A percentile compares a stretch with the other conserved stretches of the same genome.
phyloP scores from a whole-genome alignment of 2,113 vertebrate species.

The Lasiurus borealis region DNA sequence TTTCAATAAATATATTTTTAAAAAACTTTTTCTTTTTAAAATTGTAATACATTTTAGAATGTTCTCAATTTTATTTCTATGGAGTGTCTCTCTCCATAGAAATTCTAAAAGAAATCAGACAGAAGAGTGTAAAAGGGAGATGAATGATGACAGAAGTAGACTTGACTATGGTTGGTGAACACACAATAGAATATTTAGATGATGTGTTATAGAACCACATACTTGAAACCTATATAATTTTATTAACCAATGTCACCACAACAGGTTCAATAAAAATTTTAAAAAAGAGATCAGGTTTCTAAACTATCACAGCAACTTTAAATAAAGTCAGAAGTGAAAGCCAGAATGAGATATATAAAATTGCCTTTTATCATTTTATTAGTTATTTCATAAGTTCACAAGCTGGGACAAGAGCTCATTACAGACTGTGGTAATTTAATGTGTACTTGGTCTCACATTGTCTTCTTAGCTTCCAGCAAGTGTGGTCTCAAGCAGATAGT shows the following conservation, averaged over 20 bases:
- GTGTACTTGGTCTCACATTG: conserved; percentile 42
- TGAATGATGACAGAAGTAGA: no score
- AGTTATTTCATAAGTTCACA: conserved; percentile 74
- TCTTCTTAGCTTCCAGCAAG: neutral
- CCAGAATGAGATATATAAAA: conserved; percentile 77
- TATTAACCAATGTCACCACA: no score
- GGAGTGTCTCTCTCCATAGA: conserved; percentile 27
- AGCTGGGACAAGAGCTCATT: conserved; percentile 54
- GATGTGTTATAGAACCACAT: no score
- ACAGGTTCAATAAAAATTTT: no score
- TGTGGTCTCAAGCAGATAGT: neutral
- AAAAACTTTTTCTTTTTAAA: conserved; percentile 55
- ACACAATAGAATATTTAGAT: no score
- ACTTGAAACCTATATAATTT: no score
- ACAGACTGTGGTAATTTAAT: conserved; percentile 54
- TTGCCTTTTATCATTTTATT: conserved; percentile 80
- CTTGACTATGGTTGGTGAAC: no score
- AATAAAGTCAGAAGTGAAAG: conserved; percentile 65
- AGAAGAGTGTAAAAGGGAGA: no score
- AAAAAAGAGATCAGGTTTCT: conserved; percentile 36
- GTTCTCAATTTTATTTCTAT: conserved; percentile 25
- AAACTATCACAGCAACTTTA: neutral
- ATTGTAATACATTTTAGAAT: neutral
- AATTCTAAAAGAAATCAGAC: neutral
- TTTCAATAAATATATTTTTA: conserved; percentile 27